Conservation (phyloP, 2,797 vertebrate species). For the Propithecus perrieri region DNA sequence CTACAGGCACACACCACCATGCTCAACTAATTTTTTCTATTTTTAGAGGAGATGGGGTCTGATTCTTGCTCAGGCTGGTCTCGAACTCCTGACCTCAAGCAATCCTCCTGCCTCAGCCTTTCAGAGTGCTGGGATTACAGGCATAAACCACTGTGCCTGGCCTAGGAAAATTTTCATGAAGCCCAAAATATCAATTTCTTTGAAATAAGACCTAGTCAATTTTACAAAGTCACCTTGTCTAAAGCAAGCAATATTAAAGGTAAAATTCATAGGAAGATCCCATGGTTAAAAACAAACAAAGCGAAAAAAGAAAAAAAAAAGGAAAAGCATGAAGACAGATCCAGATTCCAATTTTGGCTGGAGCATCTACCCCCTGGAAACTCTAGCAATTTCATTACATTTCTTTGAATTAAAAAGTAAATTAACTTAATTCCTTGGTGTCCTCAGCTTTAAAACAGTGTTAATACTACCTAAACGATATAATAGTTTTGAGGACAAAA, state of each 20-base stretch:
- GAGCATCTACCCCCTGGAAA: not conserved
- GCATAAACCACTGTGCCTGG: too few species aligned
- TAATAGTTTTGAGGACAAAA: constrained; percentile 8
- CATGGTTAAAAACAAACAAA: not conserved
- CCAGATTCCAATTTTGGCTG: not conserved
- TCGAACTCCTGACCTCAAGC: too few species aligned
- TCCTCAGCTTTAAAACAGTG: not conserved
- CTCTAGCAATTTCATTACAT: not conserved
- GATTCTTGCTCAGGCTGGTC: too few species aligned
- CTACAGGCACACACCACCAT: too few species aligned
- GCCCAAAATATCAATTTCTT: not conserved
- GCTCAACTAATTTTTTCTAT: too few species aligned
- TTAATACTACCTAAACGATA: not conserved
- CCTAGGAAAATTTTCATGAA: constrained; percentile 1
- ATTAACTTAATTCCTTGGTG: not conserved
- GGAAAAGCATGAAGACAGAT: not conserved
- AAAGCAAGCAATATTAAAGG: constrained; percentile 21
- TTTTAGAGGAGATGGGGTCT: too few species aligned
- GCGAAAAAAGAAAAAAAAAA: not conserved
- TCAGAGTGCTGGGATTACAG: too few species aligned
- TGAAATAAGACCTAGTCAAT: constrained; percentile 25
- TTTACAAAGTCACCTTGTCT: not conserved
- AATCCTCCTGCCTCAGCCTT: too few species aligned
- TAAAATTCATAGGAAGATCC: not conserved
- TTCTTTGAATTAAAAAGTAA: not conserved